Conservation (phyloP, 2,888 invertebrate genomes). For the Scelioninae gen. 2 region DNA sequence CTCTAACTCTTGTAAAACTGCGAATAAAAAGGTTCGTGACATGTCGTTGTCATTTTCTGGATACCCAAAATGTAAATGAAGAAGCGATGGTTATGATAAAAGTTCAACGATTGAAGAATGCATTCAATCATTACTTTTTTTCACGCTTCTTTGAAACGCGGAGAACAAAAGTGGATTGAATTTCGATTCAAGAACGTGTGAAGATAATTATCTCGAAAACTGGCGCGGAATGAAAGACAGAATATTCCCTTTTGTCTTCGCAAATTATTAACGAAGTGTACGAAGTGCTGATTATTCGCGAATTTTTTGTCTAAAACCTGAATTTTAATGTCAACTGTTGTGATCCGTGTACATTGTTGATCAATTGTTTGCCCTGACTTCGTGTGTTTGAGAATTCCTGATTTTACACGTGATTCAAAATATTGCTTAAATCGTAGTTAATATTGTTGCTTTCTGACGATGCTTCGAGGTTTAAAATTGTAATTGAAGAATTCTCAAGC, state of each 20-base stretch:
- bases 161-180: constrained; percentile 2
- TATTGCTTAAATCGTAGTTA: neutral
- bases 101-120: constrained; percentile 18
- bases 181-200: neutral
- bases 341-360: neutral
- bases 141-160: constrained; percentile 8
- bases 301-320: neutral
- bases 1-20: constrained; percentile 48
- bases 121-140: constrained; percentile 30
- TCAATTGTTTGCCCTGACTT: neutral
- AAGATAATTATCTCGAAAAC: no score
- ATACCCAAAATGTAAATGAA: constrained; percentile 10
- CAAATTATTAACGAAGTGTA: neutral
- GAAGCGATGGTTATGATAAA: constrained; percentile 7
- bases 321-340: neutral
- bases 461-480: neutral
- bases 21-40: constrained; percentile 8
- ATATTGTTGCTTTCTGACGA: constrained; percentile 2
- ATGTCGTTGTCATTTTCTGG: constrained; percentile 5
- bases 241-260: neutral
- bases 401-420: neutral
- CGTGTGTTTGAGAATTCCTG: neutral
- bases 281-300: neutral
- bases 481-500: neutral
- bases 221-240: no score